Evolutionary conservation across 2,797 vertebrate species (phyloP), one percentile per base, ranked within the genome.

Genomic region (Pangasius mekongensis): DNA sequence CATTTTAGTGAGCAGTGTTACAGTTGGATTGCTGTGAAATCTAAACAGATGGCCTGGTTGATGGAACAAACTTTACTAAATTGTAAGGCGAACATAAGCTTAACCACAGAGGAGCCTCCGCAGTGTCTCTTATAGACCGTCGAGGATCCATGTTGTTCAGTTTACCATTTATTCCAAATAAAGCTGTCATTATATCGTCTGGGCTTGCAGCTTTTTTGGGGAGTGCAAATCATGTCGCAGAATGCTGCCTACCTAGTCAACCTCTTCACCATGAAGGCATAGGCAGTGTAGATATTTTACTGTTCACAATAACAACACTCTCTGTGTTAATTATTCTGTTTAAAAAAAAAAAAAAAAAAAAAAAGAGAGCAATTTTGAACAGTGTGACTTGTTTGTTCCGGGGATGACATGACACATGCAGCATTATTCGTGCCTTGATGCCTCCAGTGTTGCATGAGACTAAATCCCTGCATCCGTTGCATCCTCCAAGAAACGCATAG

Each of bases 131-230:
- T 66, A 47, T 30, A 66, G 81, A 66, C 60, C 20, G 39, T 49
- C 8, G 3, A 49, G 80, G 39, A 66, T 49, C 11, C 13, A 5
- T 49, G 27, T 0, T 27, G 36, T 66, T 83, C 81, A 49, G 60
- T 83, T 83, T 64, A 30, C 22, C 16, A 24, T 71, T 69, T 36
- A 69, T 54, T 84, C 64, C 20, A 69, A 69, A 54, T 52, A 36
- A 84, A 69, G n/a, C 83, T 67, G n/a, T 67, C 18, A 33, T 67
- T 67, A 67, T 84, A 84, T 83, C 30, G 81, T 83, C 62, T 84
- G 82, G 47, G 47, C 18, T 52, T 52, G 82, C n/a, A 33, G 62
- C 62, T 52, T 54, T 84, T 83, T 52, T 52, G 11, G 43, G n/a
- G 47, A 52, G 18, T 14, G 43, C 62, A 52, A 13, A 22, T 83